Conservation (phyloP, 2,113 vertebrate genomes). For the Thymallus thymallus region DNA sequence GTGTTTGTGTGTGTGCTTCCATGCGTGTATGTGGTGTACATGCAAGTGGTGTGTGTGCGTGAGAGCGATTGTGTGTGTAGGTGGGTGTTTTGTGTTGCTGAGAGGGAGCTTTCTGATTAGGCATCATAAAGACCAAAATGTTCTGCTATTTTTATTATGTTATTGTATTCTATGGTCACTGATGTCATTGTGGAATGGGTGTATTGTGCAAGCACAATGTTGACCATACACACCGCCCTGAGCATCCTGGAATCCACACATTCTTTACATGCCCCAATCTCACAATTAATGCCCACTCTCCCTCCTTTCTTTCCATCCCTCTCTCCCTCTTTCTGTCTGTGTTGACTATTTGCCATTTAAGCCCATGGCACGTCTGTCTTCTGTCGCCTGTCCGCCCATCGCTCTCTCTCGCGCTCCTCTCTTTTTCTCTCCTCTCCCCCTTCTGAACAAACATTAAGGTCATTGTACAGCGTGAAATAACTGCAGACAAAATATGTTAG, state of each 20-base stretch:
- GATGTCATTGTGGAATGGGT: conserved; percentile 48
- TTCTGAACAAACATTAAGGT: conserved; percentile 45
- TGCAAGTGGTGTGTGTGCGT: neutral
- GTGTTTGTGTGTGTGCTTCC: neutral
- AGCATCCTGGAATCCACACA: conserved; percentile 37
- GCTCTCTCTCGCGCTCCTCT: conserved; percentile 6
- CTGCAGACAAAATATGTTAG: conserved; percentile 29
- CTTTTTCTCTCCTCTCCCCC: conserved; percentile 3
- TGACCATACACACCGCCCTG: conserved; percentile 24
- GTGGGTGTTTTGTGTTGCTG: neutral
- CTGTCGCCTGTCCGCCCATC: neutral
- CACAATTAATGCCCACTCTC: conserved; percentile 8
- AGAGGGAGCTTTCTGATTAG: conserved; percentile 1
- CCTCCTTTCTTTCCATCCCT: neutral
- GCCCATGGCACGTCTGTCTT: neutral
- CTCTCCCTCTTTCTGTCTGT: neutral
- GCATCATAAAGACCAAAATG: conserved; percentile 35
- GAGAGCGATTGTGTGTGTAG: neutral
- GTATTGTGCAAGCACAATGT: conserved; percentile 33
- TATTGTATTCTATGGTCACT: conserved; percentile 18
- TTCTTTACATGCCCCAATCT: conserved; percentile 42
- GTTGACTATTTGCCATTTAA: neutral
- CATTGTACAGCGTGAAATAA: conserved; percentile 42
- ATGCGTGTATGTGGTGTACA: too few species aligned
- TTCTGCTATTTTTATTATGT: conserved; percentile 40